Evolutionary conservation across 2,113 vertebrate species (phyloP), one percentile per base, ranked within the genome.

Genomic region (Arenaria interpres): DNA sequence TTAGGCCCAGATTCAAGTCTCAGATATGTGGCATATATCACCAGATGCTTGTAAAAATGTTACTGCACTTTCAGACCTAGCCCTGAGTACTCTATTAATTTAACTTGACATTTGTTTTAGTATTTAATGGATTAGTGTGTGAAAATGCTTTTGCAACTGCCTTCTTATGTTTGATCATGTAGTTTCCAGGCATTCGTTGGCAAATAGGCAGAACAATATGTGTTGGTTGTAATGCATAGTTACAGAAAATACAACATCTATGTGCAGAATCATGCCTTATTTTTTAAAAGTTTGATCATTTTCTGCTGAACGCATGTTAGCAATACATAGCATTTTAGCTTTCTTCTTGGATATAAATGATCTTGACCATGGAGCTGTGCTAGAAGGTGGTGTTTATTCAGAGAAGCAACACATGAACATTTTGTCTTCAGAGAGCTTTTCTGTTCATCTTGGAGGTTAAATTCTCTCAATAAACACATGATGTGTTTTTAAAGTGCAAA

Each of bases 21-120:
- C 57, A 85, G 95, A 93, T 95, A 93, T 6, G 74, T 95, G 95
- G 69, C 30, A 8, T 93, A 35, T 89, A 91, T 95, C 92, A 95
- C 89, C 91, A 97, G 92, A 96, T 91, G 97, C 95, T 97, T 95
- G 94, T 97, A 96, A 97, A 97, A 97, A 73, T 54, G 74, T 96
- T 96, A 95, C 95, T 89, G 83, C 66, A 27, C 80, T 96, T 94
- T 85, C 90, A 96, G 90, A 69, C 60, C 76, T 76, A 75, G 45
- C 66, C 59, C 32, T 69, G 85, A 95, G 80, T 85, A 97, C 80
- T 97, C 94, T 95, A 91, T 97, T 97, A 94, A 93, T 95, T 96
- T 93, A 93, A 87, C 62, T 89, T 92, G 91, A 94, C 80, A 73
- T 95, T 95, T 95, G 73, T 78, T 97, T 93, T 87, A 89, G 53